Evolutionary conservation across 35 echinoderm and acorn worm genomes (phyloP).

Genomic region (Strongylocentrotus purpuratus): DNA sequence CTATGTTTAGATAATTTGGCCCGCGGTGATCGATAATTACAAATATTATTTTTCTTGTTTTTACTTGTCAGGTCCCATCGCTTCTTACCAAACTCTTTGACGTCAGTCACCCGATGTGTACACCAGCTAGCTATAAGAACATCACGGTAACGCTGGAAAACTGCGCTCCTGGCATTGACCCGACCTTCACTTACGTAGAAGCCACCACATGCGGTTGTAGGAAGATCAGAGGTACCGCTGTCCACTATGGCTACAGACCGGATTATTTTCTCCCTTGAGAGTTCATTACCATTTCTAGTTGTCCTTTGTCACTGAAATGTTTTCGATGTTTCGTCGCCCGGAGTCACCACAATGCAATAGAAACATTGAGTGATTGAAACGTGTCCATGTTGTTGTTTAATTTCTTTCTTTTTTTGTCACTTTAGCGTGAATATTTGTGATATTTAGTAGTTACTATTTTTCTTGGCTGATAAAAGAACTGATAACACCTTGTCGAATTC

Average conservation of each 20-base stretch:
- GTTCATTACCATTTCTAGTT: background rate
- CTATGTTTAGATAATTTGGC: background rate
- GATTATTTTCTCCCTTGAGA: slow-evolving; percentile 55
- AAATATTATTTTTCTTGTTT: background rate
- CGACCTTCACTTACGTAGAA: slow-evolving; percentile 65
- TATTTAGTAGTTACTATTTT: too few relatives aligned
- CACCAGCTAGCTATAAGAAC: slow-evolving; percentile 50
- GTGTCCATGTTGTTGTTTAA: background rate
- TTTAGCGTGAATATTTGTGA: too few relatives aligned
- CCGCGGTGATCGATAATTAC: background rate
- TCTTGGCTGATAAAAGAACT: too few relatives aligned
- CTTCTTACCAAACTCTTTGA: slow-evolving; percentile 57
- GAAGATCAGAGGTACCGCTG: background rate
- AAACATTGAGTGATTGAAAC: background rate
- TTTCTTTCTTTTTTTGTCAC: too few relatives aligned
- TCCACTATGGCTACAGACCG: slow-evolving; percentile 66
- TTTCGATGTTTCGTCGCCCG: background rate
- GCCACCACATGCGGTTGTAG: slow-evolving; percentile 61
- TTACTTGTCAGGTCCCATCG: slow-evolving; percentile 62
- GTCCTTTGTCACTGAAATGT: background rate
- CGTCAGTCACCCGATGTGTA: slow-evolving; percentile 58
- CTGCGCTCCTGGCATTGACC: slow-evolving; percentile 65
- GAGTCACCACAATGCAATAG: background rate
- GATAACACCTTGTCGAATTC: too few relatives aligned
- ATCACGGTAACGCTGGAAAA: slow-evolving; percentile 48